Percentiles rank a stretch among this genome's conserved stretches.
phyloP scores from a whole-genome alignment of 2,888 invertebrate species.

The Eupithecia inturbata region DNA sequence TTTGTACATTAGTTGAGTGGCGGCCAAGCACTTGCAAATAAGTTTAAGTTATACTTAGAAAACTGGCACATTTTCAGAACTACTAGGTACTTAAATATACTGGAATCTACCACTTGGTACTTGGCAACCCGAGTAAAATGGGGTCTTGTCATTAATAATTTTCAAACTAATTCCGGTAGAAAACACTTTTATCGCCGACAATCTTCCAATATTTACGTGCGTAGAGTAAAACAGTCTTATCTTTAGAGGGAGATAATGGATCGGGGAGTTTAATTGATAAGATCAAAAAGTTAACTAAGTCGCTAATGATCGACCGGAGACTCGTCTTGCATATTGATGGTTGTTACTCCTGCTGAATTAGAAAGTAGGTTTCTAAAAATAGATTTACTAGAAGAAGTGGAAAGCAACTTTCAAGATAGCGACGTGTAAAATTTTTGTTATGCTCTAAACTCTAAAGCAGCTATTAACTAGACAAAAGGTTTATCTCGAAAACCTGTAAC shows the following conservation, averaged over 20 bases:
- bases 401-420: background rate
- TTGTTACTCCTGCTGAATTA: slow-evolving; percentile 21
- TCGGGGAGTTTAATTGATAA: slow-evolving; percentile 35
- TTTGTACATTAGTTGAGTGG: slow-evolving; percentile 5
- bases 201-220: slow-evolving; percentile 25
- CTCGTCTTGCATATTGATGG: slow-evolving; percentile 33
- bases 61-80: background rate
- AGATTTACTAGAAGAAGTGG: background rate
- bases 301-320: slow-evolving; percentile 31
- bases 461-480: background rate
- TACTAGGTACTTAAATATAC: background rate
- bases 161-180: background rate
- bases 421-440: background rate
- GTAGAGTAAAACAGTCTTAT: slow-evolving; percentile 16
- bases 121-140: background rate
- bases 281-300: slow-evolving; percentile 35
- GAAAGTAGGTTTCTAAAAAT: slow-evolving; percentile 9
- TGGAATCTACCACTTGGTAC: background rate
- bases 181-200: slow-evolving; percentile 8
- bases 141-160: background rate
- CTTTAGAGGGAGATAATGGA: slow-evolving; percentile 27
- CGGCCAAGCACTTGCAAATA: background rate
- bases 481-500: background rate
- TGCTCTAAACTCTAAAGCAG: background rate
- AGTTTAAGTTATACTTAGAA: background rate